These are phyloP conservation scores for Fragum fragum DNA, from an alignment of 2,888 invertebrate genomes.

Conservation along the genomic window DNA sequence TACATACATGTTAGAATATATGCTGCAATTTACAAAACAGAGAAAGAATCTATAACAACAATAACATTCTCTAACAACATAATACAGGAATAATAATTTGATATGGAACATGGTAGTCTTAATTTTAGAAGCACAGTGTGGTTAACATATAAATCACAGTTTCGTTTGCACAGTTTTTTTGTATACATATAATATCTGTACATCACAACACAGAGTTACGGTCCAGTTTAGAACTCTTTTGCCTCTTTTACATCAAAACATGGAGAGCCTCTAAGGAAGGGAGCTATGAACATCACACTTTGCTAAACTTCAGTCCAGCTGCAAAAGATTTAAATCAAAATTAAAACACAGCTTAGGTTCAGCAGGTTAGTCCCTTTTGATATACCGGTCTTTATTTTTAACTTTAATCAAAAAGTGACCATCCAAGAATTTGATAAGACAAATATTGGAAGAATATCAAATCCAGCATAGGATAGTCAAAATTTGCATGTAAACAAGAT, in stretches of 20 bases:
- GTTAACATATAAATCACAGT: slow-evolving; percentile 17
- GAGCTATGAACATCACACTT: slow-evolving; percentile 69
- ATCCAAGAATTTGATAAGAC: no score
- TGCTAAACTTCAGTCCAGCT: slow-evolving; percentile 82
- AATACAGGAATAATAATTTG: not conserved
- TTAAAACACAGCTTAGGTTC: no score
- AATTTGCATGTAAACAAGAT: no score
- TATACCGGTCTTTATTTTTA: no score
- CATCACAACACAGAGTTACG: not conserved
- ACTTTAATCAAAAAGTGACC: no score
- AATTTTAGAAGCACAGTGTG: slow-evolving; percentile 19
- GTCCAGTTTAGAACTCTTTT: not conserved
- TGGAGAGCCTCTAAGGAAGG: not conserved
- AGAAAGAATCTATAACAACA: not conserved
- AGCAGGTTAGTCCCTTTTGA: no score
- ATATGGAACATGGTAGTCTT: not conserved
- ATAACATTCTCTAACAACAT: not conserved
- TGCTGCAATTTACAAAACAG: no score
- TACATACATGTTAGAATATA: no score
- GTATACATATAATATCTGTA: not conserved
- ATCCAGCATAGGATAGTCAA: no score
- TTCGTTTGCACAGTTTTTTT: slow-evolving; percentile 2
- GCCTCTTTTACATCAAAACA: not conserved
- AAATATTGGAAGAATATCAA: no score
- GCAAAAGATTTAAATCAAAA: no score